These are phyloP conservation scores for Nymphalis c-album DNA, from an alignment of 2,888 invertebrate species.

Conservation along the genomic window DNA sequence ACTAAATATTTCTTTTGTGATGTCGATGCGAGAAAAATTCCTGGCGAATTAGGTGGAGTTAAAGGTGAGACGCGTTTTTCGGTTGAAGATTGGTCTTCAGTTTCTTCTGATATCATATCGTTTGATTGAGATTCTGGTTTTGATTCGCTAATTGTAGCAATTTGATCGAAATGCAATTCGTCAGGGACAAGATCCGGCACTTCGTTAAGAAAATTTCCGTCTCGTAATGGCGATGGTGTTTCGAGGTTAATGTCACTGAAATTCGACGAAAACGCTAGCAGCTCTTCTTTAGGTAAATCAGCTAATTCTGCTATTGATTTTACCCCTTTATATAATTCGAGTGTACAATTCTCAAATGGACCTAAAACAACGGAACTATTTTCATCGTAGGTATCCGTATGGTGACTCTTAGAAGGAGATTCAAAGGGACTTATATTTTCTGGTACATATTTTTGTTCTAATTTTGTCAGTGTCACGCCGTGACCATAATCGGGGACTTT, in stretches of 20 bases:
- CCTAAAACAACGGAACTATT: conserved; percentile 81
- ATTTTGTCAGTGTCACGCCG: conserved; percentile 52
- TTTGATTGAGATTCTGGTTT: conserved; percentile 50
- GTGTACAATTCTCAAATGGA: conserved; percentile 79
- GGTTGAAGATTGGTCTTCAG: conserved; percentile 60
- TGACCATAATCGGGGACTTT: conserved; percentile 53
- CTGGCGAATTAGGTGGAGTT: conserved; percentile 75
- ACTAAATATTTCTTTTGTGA: conserved; percentile 68
- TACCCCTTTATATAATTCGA: conserved; percentile 75
- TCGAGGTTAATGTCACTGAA: conserved; percentile 77
- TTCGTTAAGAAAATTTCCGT: conserved; percentile 73
- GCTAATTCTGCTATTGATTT: conserved; percentile 69
- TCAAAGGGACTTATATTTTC: conserved; percentile 70
- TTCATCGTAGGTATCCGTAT: conserved; percentile 73
- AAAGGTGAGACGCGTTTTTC: conserved; percentile 66
- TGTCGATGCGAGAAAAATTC: conserved; percentile 64
- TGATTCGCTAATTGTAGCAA: conserved; percentile 54
- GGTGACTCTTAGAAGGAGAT: conserved; percentile 73
- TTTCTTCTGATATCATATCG: conserved; percentile 48
- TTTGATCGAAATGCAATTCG: conserved; percentile 62
- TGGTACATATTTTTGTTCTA: conserved; percentile 60
- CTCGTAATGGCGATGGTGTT: conserved; percentile 73
- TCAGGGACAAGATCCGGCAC: conserved; percentile 70
- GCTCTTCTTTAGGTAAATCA: conserved; percentile 72
- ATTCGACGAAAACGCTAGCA: conserved; percentile 79